Evolutionary conservation across 2,888 invertebrate species (phyloP).

Genomic region (Tubulanus polymorphus): DNA sequence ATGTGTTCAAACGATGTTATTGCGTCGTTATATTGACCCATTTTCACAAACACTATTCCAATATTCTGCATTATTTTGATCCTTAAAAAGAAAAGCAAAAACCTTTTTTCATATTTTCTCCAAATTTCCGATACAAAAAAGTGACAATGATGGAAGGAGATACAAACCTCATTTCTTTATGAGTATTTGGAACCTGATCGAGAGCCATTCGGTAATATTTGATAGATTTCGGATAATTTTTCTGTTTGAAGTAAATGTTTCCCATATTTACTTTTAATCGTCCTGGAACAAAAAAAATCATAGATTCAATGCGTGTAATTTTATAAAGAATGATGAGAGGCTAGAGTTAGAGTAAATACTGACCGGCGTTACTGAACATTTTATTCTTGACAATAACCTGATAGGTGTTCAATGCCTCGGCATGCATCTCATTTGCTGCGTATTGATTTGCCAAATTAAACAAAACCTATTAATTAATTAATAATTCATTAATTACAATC

Average conservation of each 20-base stretch:
- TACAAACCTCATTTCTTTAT: conserved; percentile 78
- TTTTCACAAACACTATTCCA: conserved; percentile 86
- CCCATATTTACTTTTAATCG: conserved; percentile 96
- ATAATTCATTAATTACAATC: too few species aligned
- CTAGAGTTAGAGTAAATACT: conserved; percentile 2
- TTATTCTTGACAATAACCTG: conserved; percentile 86
- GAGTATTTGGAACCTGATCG: conserved; percentile 87
- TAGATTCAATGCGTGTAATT: not conserved
- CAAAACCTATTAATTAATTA: conserved; percentile 80
- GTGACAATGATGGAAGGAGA: not conserved
- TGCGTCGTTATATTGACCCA: conserved; percentile 95
- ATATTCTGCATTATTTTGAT: conserved; percentile 98
- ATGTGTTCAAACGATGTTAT: conserved; percentile 96
- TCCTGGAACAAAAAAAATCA: conserved; percentile 54
- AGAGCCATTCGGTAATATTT: conserved; percentile 98
- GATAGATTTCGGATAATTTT: conserved; percentile 84
- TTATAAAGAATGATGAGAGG: not conserved
- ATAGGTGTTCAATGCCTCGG: conserved; percentile 93
- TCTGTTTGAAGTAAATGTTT: conserved; percentile 93
- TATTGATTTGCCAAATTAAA: conserved; percentile 96
- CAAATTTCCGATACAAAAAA: not conserved
- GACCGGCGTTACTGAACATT: conserved; percentile 83
- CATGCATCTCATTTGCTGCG: conserved; percentile 87
- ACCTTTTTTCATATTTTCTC: not conserved
- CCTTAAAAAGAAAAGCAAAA: conserved; percentile 54